Conservation (phyloP, 2,888 invertebrate species). For the Lamproptera curius region DNA sequence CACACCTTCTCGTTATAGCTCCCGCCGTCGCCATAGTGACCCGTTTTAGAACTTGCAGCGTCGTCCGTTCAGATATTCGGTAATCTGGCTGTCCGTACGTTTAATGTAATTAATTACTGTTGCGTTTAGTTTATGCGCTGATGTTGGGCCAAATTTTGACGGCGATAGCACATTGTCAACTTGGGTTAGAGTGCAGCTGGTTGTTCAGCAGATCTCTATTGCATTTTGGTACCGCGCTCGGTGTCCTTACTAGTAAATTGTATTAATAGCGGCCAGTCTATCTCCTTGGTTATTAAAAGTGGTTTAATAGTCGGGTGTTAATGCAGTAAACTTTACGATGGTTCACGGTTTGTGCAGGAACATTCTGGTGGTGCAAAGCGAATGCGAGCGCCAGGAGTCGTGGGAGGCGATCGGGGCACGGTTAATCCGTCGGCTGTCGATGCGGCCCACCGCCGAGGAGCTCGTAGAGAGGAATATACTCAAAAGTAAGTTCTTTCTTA, state of each 20-base stretch:
- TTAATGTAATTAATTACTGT: conserved; percentile 43
- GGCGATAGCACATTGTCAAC: conserved; percentile 60
- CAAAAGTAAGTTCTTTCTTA: conserved; percentile 92
- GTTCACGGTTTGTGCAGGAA: conserved; percentile 79
- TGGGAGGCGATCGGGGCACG: conserved; percentile 97
- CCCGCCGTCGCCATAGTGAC: conserved; percentile 25
- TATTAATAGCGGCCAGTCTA: conserved; percentile 36
- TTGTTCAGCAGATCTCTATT: conserved; percentile 57
- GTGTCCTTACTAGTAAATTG: conserved; percentile 39
- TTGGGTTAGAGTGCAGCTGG: conserved; percentile 50
- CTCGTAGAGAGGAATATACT: conserved; percentile 98
- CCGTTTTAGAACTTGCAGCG: background rate
- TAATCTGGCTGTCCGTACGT: background rate
- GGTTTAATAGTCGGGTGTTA: no score
- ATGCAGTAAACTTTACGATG: no score
- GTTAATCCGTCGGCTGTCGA: conserved; percentile 95
- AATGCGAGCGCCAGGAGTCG: conserved; percentile 93
- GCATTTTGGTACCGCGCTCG: conserved; percentile 44
- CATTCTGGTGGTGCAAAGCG: conserved; percentile 93
- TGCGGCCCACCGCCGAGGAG: conserved; percentile 98
- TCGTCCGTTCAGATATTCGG: no score
- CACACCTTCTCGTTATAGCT: conserved; percentile 37
- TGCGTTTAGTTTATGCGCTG: conserved; percentile 52
- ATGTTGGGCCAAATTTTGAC: conserved; percentile 56
- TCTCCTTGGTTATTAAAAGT: no score